A percentile compares a stretch with the other conserved stretches of the same genome.
phyloP scores from a whole-genome alignment of 1,140 invertebrate species.

The Drosophila suzukii region DNA sequence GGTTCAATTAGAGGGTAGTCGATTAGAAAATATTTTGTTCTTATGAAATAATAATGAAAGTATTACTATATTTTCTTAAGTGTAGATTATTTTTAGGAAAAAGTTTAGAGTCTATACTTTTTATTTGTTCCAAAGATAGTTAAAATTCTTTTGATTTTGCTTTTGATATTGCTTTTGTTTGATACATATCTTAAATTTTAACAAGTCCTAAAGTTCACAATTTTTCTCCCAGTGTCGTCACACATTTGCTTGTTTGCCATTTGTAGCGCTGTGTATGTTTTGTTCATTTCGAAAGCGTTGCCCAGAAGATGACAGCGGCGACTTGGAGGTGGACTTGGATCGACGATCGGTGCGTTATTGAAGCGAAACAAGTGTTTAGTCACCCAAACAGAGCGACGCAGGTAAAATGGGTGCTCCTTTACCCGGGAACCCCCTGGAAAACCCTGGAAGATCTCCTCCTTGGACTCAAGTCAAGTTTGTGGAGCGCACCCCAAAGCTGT shows the following conservation, averaged over 20 bases:
- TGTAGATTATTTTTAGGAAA: no score
- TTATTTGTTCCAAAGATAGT: no score
- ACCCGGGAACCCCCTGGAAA: not conserved
- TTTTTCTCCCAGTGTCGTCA: slow-evolving; percentile 3
- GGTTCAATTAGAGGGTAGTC: no score
- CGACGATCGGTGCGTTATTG: slow-evolving; percentile 80
- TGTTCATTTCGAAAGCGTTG: slow-evolving; percentile 51
- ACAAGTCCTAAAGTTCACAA: no score
- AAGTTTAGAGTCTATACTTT: no score
- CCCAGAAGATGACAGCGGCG: slow-evolving; percentile 67
- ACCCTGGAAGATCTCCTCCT: slow-evolving; percentile 13
- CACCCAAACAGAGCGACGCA: slow-evolving; percentile 76
- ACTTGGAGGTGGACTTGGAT: slow-evolving; percentile 42
- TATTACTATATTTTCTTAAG: no score
- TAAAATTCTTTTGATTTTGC: no score
- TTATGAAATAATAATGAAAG: no score
- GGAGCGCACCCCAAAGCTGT: slow-evolving; percentile 77
- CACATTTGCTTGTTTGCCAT: slow-evolving; percentile 33
- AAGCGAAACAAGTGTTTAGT: slow-evolving; percentile 85
- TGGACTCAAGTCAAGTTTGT: slow-evolving; percentile 14
- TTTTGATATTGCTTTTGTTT: no score
- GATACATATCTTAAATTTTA: no score
- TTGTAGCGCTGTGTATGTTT: slow-evolving; percentile 18
- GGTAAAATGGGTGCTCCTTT: slow-evolving; percentile 76
- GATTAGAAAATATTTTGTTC: no score